Evolutionary conservation across 2,113 vertebrate genomes (phyloP).

Genomic region (Tupaia tana): DNA sequence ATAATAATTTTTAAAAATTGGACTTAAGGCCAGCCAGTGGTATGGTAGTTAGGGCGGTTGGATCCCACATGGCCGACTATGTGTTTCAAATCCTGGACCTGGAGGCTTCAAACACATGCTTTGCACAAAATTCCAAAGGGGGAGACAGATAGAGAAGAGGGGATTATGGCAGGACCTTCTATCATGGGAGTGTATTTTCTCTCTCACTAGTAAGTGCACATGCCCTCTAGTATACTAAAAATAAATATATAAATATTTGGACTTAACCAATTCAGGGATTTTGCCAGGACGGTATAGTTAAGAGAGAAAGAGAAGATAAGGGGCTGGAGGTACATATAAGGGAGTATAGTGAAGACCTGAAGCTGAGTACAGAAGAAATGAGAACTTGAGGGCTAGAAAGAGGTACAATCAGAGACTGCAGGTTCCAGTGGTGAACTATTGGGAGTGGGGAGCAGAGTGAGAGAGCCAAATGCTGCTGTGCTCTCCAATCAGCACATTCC

Average conservation of each 20-base stretch:
- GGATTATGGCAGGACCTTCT: too few relatives aligned
- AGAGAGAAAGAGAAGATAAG: background rate
- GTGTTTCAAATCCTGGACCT: too few relatives aligned
- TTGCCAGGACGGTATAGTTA: background rate
- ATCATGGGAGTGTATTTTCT: too few relatives aligned
- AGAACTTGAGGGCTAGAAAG: background rate
- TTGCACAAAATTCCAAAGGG: too few relatives aligned
- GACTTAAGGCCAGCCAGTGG: too few relatives aligned
- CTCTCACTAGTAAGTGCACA: too few relatives aligned
- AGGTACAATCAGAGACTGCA: background rate
- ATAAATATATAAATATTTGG: background rate
- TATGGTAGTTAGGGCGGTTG: too few relatives aligned
- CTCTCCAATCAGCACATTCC: background rate
- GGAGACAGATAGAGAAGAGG: too few relatives aligned
- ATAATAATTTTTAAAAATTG: too few relatives aligned
- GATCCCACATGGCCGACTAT: too few relatives aligned
- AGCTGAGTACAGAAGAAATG: background rate
- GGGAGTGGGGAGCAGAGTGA: background rate
- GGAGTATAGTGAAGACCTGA: background rate
- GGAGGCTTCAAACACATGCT: too few relatives aligned
- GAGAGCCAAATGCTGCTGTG: background rate
- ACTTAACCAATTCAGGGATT: background rate
- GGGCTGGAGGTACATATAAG: background rate
- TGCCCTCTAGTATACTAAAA: too few relatives aligned
- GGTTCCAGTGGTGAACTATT: fast-evolving